Percentiles rank a stretch among this genome's conserved stretches.
These are phyloP conservation scores for Junonia oenone DNA, from an alignment of 2,888 invertebrate species.

Conservation along the genomic window DNA sequence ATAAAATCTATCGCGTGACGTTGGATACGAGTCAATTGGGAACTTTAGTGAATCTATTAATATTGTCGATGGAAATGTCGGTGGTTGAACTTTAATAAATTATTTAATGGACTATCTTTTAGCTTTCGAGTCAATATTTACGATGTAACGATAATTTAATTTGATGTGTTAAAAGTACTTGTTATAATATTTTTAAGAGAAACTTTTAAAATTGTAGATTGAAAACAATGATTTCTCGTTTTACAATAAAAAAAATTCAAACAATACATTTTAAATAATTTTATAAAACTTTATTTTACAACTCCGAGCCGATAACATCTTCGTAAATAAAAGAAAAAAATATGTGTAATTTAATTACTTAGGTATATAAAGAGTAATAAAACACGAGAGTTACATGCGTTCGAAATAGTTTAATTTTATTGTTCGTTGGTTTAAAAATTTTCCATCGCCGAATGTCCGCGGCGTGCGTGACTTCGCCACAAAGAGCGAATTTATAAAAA, in stretches of 20 bases:
- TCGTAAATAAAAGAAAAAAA: neutral
- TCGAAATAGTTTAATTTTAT: conserved; percentile 8
- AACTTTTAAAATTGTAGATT: no score
- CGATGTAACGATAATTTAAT: neutral
- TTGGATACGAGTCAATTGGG: conserved; percentile 6
- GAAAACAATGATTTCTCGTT: no score
- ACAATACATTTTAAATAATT: neutral
- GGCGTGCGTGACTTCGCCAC: conserved; percentile 18
- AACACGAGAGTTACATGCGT: neutral
- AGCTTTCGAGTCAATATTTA: neutral
- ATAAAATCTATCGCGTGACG: conserved; percentile 15
- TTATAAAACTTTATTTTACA: no score
- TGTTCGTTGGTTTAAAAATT: conserved; percentile 29
- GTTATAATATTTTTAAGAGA: no score
- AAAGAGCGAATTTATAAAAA: conserved; percentile 1
- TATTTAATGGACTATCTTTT: neutral
- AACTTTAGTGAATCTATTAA: conserved; percentile 8
- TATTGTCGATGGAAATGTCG: neutral
- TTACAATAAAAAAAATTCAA: no score
- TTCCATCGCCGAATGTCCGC: conserved; percentile 14
- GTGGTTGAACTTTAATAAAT: neutral
- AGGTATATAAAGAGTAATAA: neutral
- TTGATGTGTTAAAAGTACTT: neutral
- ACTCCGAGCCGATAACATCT: neutral
- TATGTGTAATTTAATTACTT: neutral